Conservation (phyloP, 1,140 invertebrate species). For the Acyrthosiphon pisum region DNA sequence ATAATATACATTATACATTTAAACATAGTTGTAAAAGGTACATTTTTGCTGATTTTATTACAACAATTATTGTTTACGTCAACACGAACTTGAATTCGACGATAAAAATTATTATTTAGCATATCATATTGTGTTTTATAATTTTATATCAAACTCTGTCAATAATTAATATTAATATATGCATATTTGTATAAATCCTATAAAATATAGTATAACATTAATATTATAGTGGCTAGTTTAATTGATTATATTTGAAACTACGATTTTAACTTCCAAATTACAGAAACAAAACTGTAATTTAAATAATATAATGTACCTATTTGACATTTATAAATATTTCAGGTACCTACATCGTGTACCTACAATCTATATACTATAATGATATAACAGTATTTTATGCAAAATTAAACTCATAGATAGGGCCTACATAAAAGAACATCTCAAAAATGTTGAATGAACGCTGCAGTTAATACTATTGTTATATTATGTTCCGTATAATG, state of each 20-base stretch:
- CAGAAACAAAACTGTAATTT: neutral
- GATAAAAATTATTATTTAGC: neutral
- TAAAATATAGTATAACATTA: neutral
- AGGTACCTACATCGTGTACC: neutral
- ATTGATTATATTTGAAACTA: neutral
- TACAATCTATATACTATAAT: neutral
- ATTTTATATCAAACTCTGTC: neutral
- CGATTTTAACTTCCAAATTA: neutral
- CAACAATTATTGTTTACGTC: neutral
- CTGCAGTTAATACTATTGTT: neutral
- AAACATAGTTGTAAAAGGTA: neutral
- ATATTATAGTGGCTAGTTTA: neutral
- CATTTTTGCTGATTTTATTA: neutral
- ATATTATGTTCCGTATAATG: neutral
- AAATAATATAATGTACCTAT: neutral
- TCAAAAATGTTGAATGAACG: neutral
- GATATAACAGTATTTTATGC: neutral
- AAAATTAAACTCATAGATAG: constrained; percentile 5
- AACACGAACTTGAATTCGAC: neutral
- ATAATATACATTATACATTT: too few relatives aligned
- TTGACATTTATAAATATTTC: neutral
- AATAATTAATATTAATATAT: neutral
- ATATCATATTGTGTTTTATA: neutral
- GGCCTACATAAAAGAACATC: neutral
- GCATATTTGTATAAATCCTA: neutral